Base-by-base conservation (phyloP, 2,888 invertebrate genomes). In the Belgica antarctica region DNA sequence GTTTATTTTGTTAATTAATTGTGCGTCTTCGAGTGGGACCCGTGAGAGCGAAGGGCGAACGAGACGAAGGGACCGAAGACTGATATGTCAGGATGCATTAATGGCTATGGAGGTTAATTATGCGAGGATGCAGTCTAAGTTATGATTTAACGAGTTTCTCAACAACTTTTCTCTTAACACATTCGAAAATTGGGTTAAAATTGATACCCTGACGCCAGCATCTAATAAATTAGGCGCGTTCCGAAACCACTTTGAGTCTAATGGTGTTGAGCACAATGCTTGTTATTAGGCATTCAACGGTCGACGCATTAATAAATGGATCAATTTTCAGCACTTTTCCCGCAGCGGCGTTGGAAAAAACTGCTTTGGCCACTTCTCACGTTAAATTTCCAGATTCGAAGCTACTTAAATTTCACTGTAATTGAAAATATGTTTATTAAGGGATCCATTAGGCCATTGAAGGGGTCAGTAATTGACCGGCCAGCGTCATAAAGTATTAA, bases 141-240 rank as follows among this genome's bases (percentile, higher is more conserved):
- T 68, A 52, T 52, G n/a, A 66, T 46, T 66, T 66, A 66, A 66
- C 24, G 65, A 66, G 65, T 22, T 47, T 66, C 22, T 66, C 63
- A 63, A 36, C 63, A 52, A 52, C 52, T 52, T 52, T 22, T 52
- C 52, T n/a, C 17, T 52, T 22, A 8, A 3, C 22, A n/a, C 17
- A 46, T 15, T 46, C 46, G 46, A n/a, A 31, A 46, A 46, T 52
- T 52, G 52, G 22, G 17, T n/a, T 8, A 63, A 63, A 36, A 31
- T 28, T 31, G 63, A 63, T 25, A 47, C 65, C 65, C 65, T 47
- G 65, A 66, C 65, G 65, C 65, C 65, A 66, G 65, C 65, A 66
- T 66, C 22, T 8, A 31, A 12, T 24, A 36, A 63, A 31, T 36
- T 34, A 63, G 63, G 28, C 17, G 61, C 61, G 25, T 27, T 31